phyloP scores from a whole-genome alignment of 2,113 vertebrate genomes.

The Mus spicilegus region DNA sequence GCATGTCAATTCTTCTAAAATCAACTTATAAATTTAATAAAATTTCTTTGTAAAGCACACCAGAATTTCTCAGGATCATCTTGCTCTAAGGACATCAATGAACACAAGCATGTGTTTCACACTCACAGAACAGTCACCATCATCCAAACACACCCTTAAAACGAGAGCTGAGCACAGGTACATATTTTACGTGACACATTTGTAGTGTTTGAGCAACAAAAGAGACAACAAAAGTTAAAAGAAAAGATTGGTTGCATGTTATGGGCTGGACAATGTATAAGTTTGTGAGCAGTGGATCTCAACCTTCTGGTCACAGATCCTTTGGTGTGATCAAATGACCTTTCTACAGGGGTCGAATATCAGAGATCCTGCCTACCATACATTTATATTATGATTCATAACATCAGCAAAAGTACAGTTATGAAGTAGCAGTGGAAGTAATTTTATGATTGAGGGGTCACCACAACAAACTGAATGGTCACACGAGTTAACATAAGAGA shows the following conservation, averaged over 20 bases:
- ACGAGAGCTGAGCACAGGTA: background rate
- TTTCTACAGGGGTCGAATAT: background rate
- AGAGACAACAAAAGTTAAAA: background rate
- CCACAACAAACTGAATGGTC: background rate
- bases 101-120: background rate
- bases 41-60: constrained; percentile 3
- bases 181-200: background rate
- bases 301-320: background rate
- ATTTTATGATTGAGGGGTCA: background rate
- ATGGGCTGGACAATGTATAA: background rate
- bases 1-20: background rate
- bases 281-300: background rate
- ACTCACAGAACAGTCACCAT: background rate
- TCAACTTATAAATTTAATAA: background rate
- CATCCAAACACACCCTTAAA: background rate
- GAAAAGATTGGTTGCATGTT: background rate
- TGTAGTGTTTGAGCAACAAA: constrained; percentile 3
- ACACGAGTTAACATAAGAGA: background rate
- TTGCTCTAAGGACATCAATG: background rate
- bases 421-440: background rate
- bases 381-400: background rate
- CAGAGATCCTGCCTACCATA: background rate
- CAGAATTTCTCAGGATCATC: background rate
- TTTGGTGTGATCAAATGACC: background rate
- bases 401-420: background rate